Evolutionary conservation across 1,140 invertebrate species (phyloP).

Genomic region (Drosophila insularis): DNA sequence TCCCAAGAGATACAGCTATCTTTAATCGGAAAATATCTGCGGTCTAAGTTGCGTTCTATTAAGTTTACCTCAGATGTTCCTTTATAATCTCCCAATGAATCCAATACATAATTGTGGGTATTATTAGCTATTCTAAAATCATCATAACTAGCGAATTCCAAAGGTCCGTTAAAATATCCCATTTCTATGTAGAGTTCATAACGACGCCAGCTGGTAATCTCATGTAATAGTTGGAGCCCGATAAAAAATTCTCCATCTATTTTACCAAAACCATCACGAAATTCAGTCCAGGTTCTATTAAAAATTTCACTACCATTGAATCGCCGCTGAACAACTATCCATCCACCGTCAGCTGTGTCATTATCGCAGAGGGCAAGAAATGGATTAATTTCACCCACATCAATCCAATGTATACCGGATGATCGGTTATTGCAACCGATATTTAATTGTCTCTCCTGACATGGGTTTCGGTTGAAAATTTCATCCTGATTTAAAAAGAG

Average conservation of each 20-base stretch:
- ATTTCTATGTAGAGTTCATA: conserved; percentile 10
- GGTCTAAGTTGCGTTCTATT: neutral
- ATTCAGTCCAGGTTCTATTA: conserved; percentile 12
- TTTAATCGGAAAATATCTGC: too few species aligned
- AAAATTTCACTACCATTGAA: neutral
- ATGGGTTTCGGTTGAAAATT: too few species aligned
- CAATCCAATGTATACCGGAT: too few species aligned
- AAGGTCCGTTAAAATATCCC: neutral
- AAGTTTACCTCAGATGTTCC: neutral
- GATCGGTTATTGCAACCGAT: too few species aligned
- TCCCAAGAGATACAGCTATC: too few species aligned
- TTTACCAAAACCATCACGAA: conserved; percentile 3
- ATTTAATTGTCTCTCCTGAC: too few species aligned
- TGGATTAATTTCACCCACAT: too few species aligned
- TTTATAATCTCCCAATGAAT: neutral
- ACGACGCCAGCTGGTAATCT: neutral
- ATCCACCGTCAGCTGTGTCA: neutral
- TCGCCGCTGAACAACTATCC: neutral
- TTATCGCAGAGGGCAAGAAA: too few species aligned
- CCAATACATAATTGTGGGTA: neutral
- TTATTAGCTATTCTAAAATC: neutral
- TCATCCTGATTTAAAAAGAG: too few species aligned
- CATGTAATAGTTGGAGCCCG: neutral
- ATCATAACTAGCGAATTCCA: neutral
- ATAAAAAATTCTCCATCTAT: conserved; percentile 8